Evolutionary conservation across 2,797 vertebrate genomes (phyloP).

Genomic region (Leuciscus waleckii): DNA sequence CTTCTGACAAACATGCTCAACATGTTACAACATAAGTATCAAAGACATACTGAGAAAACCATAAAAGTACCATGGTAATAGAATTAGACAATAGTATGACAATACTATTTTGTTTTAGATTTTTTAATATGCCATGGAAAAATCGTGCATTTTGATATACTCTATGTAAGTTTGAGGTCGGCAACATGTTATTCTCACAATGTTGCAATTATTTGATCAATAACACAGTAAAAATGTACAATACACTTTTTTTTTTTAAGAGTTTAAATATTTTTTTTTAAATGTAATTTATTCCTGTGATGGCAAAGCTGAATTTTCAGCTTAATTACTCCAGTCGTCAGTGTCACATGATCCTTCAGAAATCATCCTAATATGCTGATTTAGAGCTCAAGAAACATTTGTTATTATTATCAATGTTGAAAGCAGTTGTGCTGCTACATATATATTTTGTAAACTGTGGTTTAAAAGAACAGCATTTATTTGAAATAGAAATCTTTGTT

Average conservation of each 20-base stretch:
- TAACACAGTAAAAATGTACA: too few relatives aligned
- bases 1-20: constrained; percentile 5
- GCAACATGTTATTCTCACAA: too few relatives aligned
- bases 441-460: too few relatives aligned
- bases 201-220: too few relatives aligned
- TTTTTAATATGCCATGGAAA: neutral
- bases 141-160: neutral
- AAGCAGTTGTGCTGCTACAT: too few relatives aligned
- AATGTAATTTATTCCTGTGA: too few relatives aligned
- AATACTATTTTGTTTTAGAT: neutral
- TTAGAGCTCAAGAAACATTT: too few relatives aligned
- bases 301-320: neutral
- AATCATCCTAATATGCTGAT: neutral
- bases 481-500: neutral
- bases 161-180: neutral
- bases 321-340: neutral
- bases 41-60: neutral
- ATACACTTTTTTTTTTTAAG: too few relatives aligned
- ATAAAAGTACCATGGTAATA: neutral
- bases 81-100: too few relatives aligned
- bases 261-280: too few relatives aligned
- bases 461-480: neutral
- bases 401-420: too few relatives aligned
- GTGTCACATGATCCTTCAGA: too few relatives aligned
- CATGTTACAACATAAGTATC: neutral